A percentile compares a stretch with the other conserved stretches of the same genome.
Evolutionary conservation across 1,140 invertebrate species (phyloP).

Genomic region (Drosophila serrata): DNA sequence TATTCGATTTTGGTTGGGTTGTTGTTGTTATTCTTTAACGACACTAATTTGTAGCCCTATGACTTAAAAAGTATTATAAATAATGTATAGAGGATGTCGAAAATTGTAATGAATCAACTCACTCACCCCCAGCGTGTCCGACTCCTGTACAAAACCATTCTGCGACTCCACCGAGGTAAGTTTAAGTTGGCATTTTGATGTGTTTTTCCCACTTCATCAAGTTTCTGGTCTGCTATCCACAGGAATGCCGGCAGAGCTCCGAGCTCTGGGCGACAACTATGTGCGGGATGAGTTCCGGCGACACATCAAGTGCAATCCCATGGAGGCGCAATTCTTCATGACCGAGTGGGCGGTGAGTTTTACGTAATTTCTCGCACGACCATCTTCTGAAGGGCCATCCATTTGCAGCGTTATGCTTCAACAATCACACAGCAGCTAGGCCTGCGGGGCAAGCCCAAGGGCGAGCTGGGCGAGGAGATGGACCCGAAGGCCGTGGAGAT

Average conservation of each 20-base stretch:
- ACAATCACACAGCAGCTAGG: conserved; percentile 85
- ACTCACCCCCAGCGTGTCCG: conserved; percentile 90
- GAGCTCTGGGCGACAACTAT: conserved; percentile 93
- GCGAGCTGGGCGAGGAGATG: conserved; percentile 86
- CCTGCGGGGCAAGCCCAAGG: conserved; percentile 74
- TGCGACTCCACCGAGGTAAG: conserved; percentile 91
- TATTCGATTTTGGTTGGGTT: too few relatives aligned
- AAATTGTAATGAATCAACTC: conserved; percentile 62
- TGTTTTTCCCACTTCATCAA: background rate
- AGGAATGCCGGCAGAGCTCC: conserved; percentile 91
- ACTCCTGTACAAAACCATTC: conserved; percentile 94
- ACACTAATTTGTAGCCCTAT: conserved; percentile 10
- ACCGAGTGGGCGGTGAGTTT: conserved; percentile 94
- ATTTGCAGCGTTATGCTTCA: conserved; percentile 89
- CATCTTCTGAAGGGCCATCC: background rate
- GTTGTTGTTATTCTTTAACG: conserved; percentile 5
- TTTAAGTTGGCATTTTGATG: background rate
- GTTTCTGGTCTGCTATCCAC: background rate
- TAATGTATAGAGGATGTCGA: conserved; percentile 62
- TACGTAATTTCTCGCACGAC: conserved; percentile 37
- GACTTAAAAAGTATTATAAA: conserved; percentile 6
- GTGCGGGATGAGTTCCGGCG: conserved; percentile 95
- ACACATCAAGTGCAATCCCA: conserved; percentile 91
- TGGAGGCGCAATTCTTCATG: conserved; percentile 92
- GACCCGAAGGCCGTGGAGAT: conserved; percentile 88